A percentile compares a stretch with the other conserved stretches of the same genome.
phyloP scores from a whole-genome alignment of 2,888 invertebrate species.

The Drosophila niveifrons region DNA sequence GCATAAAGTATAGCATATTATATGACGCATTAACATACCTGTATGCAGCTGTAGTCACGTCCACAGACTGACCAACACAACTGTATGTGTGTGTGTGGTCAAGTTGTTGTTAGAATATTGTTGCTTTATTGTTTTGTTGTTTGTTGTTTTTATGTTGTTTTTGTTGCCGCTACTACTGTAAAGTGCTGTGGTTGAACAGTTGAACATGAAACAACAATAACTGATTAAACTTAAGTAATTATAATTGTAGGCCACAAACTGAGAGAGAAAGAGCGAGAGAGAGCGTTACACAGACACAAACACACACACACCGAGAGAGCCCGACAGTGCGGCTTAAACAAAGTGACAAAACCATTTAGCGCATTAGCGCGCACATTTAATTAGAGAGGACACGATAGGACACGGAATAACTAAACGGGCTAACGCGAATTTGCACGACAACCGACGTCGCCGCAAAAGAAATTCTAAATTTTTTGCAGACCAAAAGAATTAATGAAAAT shows the following conservation, averaged over 20 bases:
- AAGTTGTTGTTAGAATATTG: neutral
- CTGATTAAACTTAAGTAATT: constrained; percentile 33
- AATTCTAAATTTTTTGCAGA: neutral
- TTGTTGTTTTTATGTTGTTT: neutral
- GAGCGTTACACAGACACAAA: neutral
- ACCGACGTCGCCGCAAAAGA: constrained; percentile 26
- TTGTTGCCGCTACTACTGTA: constrained; percentile 7
- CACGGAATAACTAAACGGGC: constrained; percentile 25
- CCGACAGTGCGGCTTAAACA: constrained; percentile 17
- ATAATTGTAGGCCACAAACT: neutral
- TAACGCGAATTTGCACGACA: constrained; percentile 48
- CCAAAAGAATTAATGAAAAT: constrained; percentile 1
- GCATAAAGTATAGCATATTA: constrained; percentile 21
- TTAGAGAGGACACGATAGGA: constrained; percentile 23
- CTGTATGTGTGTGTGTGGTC: neutral
- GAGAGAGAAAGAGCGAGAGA: neutral
- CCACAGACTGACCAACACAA: constrained; percentile 15
- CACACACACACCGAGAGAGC: neutral
- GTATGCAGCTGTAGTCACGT: constrained; percentile 31
- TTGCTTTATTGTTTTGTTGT: neutral
- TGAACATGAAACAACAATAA: constrained; percentile 35
- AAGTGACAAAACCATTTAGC: constrained; percentile 40
- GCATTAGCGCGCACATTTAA: constrained; percentile 58
- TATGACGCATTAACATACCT: constrained; percentile 44
- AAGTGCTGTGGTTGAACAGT: constrained; percentile 15